Conservation (phyloP, 2,797 vertebrate genomes). For the Nasua narica region DNA sequence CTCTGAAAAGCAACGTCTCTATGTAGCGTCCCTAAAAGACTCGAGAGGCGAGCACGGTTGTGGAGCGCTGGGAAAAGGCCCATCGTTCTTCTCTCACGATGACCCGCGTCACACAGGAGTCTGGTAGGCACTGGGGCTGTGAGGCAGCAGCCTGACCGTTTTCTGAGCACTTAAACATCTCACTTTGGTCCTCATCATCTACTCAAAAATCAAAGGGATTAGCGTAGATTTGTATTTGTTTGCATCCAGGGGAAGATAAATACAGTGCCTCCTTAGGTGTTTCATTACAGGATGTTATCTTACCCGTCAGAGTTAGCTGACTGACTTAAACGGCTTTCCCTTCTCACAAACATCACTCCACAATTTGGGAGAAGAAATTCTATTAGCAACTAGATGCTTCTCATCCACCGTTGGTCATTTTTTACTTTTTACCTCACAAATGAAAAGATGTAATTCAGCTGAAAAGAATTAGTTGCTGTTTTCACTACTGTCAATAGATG, state of each 20-base stretch:
- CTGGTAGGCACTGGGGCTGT: background rate
- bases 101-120: background rate
- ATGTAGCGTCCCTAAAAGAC: background rate
- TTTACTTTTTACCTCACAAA: background rate
- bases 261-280: background rate
- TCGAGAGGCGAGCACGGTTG: background rate
- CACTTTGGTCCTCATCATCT: background rate
- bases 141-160: background rate
- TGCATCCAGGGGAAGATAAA: background rate
- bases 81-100: background rate
- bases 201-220: background rate
- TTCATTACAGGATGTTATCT: background rate
- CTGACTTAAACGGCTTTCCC: background rate
- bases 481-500: background rate
- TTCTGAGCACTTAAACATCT: background rate
- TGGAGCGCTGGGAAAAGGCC: background rate
- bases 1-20: background rate
- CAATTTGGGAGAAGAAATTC: background rate
- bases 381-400: background rate
- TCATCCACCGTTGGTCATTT: background rate
- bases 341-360: constrained; percentile 4
- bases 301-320: background rate
- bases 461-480: constrained; percentile 26
- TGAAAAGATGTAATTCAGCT: constrained; percentile 13
- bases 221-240: background rate